Conservation (phyloP, 2,888 invertebrate genomes). For the Tolmerus cingulatus region DNA sequence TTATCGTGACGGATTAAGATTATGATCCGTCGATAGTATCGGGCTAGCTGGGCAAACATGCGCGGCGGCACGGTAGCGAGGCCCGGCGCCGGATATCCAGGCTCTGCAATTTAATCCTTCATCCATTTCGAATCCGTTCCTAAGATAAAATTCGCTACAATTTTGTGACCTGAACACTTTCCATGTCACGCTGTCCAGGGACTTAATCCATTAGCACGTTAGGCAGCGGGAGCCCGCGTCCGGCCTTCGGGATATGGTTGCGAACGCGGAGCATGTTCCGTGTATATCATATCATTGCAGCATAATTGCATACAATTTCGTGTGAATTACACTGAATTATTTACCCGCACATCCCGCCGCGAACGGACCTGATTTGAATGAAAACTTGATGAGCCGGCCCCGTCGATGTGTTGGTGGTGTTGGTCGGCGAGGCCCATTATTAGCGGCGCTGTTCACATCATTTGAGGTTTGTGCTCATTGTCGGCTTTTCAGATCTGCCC, state of each 20-base stretch:
- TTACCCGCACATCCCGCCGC: constrained; percentile 30
- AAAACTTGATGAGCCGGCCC: constrained; percentile 13
- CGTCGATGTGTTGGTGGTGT: neutral
- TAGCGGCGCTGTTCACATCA: constrained; percentile 28
- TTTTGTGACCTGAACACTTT: constrained; percentile 26
- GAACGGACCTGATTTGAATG: constrained; percentile 37
- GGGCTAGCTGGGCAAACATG: constrained; percentile 42
- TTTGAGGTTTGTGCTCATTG: constrained; percentile 28
- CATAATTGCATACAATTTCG: constrained; percentile 45
- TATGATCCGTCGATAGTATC: constrained; percentile 45
- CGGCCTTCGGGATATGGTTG: neutral
- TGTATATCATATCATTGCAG: constrained; percentile 39
- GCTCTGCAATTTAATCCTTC: neutral
- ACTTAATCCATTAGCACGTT: constrained; percentile 39
- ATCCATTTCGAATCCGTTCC: neutral
- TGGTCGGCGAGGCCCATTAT: neutral
- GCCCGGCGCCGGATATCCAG: neutral
- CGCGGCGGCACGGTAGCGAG: neutral
- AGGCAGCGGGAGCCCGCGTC: neutral
- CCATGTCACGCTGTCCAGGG: neutral
- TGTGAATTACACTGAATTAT: constrained; percentile 45
- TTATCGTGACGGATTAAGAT: constrained; percentile 50
- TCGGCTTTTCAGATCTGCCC: constrained; percentile 19
- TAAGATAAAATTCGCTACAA: neutral
- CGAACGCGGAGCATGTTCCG: neutral